A percentile compares a stretch with the other conserved stretches of the same genome.
Conservation (phyloP, 2,888 invertebrate genomes). For the Tetragonula carbonaria region DNA sequence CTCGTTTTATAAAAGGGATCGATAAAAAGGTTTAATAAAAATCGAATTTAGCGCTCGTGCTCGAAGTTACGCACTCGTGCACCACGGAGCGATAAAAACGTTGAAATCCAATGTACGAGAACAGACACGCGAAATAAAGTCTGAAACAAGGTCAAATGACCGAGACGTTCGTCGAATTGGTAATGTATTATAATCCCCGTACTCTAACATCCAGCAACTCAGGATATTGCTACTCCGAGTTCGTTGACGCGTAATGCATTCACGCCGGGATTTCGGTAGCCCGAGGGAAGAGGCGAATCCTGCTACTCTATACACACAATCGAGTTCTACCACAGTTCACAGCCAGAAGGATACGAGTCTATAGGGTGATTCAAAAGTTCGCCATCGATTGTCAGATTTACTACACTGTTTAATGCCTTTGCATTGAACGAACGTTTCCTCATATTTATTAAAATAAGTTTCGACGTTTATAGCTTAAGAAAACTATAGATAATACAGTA, state of each 20-base stretch:
- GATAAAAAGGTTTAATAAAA: conserved; percentile 17
- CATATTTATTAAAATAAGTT: not conserved
- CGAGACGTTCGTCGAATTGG: conserved; percentile 80
- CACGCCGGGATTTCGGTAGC: conserved; percentile 79
- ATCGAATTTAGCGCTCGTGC: conserved; percentile 3
- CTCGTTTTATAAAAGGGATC: not conserved
- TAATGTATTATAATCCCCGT: conserved; percentile 83
- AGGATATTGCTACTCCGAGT: conserved; percentile 84
- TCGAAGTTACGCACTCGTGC: not conserved
- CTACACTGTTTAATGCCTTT: not conserved
- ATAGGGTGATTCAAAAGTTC: conserved; percentile 27
- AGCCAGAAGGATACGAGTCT: conserved; percentile 49
- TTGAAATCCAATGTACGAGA: conserved; percentile 54
- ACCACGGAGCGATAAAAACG: conserved; percentile 25
- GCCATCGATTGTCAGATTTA: not conserved
- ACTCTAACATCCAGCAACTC: conserved; percentile 78
- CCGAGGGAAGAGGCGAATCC: conserved; percentile 66
- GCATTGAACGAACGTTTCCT: too few relatives aligned
- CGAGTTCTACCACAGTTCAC: conserved; percentile 36
- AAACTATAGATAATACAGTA: too few relatives aligned
- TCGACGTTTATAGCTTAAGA: too few relatives aligned
- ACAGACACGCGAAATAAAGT: conserved; percentile 70
- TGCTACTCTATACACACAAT: conserved; percentile 57
- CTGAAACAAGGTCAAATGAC: conserved; percentile 78
- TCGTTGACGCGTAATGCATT: conserved; percentile 84